Percentiles rank a stretch among this genome's conserved stretches.
Conservation (phyloP, 2,888 invertebrate genomes). For the Acronicta aceris region DNA sequence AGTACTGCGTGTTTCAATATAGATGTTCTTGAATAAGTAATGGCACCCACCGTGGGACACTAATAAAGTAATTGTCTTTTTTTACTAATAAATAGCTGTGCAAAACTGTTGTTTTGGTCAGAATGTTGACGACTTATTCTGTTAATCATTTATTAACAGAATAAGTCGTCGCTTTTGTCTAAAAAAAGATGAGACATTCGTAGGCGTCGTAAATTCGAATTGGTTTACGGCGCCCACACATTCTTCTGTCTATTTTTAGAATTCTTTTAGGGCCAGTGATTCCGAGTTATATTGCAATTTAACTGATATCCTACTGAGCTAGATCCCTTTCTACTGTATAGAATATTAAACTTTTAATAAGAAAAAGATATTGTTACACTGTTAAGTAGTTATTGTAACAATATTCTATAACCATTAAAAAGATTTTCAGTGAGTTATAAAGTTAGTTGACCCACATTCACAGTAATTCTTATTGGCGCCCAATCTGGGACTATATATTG, state of each 20-base stretch:
- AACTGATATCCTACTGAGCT: background rate
- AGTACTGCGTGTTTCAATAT: conserved; percentile 11
- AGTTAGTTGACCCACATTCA: too few species aligned
- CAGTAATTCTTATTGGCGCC: background rate
- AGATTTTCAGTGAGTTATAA: too few species aligned
- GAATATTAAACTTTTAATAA: background rate
- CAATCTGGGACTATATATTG: background rate
- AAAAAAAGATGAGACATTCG: conserved; percentile 15
- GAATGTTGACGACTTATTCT: too few species aligned
- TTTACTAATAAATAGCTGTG: too few species aligned
- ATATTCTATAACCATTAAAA: too few species aligned
- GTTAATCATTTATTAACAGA: background rate
- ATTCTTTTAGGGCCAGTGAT: background rate
- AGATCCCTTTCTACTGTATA: background rate
- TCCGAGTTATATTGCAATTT: background rate
- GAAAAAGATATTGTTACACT: too few species aligned
- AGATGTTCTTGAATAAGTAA: conserved; percentile 2
- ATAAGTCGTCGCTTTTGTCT: background rate
- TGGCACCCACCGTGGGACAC: conserved; percentile 24
- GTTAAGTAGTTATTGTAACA: too few species aligned
- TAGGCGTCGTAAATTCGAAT: conserved; percentile 20
- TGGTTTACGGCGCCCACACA: background rate
- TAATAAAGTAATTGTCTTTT: background rate
- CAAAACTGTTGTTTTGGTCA: too few species aligned
- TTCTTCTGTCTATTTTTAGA: background rate